Evolutionary conservation across 2,797 vertebrate species (phyloP), one percentile per base, ranked within the genome.

Genomic region (Protonibea diacanthus): DNA sequence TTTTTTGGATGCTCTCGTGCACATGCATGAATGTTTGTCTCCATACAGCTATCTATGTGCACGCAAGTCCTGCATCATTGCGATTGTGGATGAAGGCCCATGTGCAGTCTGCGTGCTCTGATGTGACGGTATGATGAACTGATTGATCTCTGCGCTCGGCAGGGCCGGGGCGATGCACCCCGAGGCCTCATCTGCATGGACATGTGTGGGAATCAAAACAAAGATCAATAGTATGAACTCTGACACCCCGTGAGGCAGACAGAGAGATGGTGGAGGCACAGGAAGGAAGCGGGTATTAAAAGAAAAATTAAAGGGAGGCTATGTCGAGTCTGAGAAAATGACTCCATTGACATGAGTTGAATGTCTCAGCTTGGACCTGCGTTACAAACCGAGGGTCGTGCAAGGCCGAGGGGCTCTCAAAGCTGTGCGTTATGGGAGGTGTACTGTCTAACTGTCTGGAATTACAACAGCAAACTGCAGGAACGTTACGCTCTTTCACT

Each of bases 151-250:
- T 74, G 75, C 74, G 3, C 71, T 51, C 72, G 25, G 63, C 49
- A 0, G 58, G 66, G 47, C 71, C 7, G 14, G 14, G 7, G 60
- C 52, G 12, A 42, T 0, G 51, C 40, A 9, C 74, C 84, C 82
- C 7, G 38, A 29, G 85, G 84, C 71, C 63, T 83, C 80, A 4
- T 81, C 82, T 76, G 63, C 70, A 88, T 85, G 80, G 87, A 84
- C 83, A 81, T 85, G 86, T 86, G 90, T 92, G 92, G 87, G 88
- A 92, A 92, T 82, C 55, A 74, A 83, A 80, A 47, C 58, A 67
- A 47, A 66, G 74, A 87, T 93, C 88, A n/a, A 93, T 91, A 71
- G 25, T 53, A 3, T 76, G 84, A n/a, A 38, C 74, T 71, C n/a
- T 5, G 58, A 48, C 47, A 40, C n/a, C n/a, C 59, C 3, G 5